Evolutionary conservation across 2,113 vertebrate species (phyloP), one percentile per base, ranked within the genome.

Genomic region (Chionodraco myersi): DNA sequence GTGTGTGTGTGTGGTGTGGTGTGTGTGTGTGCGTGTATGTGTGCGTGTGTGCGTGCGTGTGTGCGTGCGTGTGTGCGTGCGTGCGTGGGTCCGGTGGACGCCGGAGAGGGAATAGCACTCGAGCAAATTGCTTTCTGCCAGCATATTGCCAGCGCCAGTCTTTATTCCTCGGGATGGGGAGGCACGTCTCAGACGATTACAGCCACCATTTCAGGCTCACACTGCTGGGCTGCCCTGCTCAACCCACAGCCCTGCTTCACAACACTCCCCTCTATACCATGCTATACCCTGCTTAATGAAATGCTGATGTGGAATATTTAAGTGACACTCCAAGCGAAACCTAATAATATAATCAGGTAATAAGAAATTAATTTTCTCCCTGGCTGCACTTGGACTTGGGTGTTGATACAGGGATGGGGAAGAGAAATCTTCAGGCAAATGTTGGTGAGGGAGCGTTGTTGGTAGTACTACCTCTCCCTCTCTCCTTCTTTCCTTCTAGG

Each of bases 281-380:
- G 70, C 80, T 62, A 68, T 72, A 82, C 34, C 63, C 45, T 60
- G 59, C 67, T 66, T 82, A 76, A 82, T 87, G 72, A 90, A 93
- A 93, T 74, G 93, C 94, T 93, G 93, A 93, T 91, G 89, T 84
- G 85, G 85, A 90, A 91, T 91, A 93, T 94, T 93, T 89, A 89
- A 88, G 56, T 85, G 88, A 82, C 92, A 88, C 88, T 87, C 80
- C 72, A 87, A 89, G 90, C 74, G 57, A 88, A 87, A 85, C 90
- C 89, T 91, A 88, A 91, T 93, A 93, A 92, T 88, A 93, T 94
- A 94, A 93, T 94, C 91, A 84, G 91, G 88, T 93, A 88, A 90
- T 96, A 94, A 94, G 93, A 93, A 92, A 93, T 96, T 95, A 83
- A 94, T 95, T 96, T 96, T 95, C 94, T 91, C 91, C 95, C 95